phyloP scores from a whole-genome alignment of 2,797 vertebrate genomes.

The Enoplosus armatus region DNA sequence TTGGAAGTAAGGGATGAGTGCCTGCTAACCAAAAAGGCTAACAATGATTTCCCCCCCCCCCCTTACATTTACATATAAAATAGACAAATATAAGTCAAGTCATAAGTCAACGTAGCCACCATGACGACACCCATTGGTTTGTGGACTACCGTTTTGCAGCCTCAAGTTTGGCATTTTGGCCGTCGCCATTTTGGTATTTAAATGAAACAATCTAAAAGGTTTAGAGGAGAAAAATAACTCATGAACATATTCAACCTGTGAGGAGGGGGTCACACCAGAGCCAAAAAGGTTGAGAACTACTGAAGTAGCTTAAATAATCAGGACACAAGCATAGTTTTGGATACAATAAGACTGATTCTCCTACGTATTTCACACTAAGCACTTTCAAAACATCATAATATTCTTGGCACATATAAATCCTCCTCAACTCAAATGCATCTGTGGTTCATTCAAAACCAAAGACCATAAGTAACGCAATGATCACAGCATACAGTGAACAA shows the following conservation, averaged over 20 bases:
- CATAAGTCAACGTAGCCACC: too few species aligned
- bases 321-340: background rate
- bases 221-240: background rate
- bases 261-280: background rate
- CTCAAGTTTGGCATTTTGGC: too few species aligned
- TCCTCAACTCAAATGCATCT: constrained; percentile 4
- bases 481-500: constrained; percentile 47
- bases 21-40: background rate
- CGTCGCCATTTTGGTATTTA: too few species aligned
- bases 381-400: constrained; percentile 18
- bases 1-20: background rate
- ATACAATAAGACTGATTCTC: background rate
- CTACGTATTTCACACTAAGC: background rate
- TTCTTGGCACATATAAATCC: constrained; percentile 8
- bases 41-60: too few species aligned
- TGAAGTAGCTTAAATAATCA: background rate
- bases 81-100: background rate
- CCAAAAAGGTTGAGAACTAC: background rate
- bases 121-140: too few species aligned
- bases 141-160: too few species aligned
- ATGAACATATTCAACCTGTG: background rate
- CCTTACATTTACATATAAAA: too few species aligned
- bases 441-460: constrained; percentile 41
- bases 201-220: background rate
- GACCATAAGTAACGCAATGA: constrained; percentile 26